Percentiles rank a stretch among this genome's conserved stretches.
Evolutionary conservation across 1,140 invertebrate species (phyloP).

Genomic region (Hypsibius dujardini): DNA sequence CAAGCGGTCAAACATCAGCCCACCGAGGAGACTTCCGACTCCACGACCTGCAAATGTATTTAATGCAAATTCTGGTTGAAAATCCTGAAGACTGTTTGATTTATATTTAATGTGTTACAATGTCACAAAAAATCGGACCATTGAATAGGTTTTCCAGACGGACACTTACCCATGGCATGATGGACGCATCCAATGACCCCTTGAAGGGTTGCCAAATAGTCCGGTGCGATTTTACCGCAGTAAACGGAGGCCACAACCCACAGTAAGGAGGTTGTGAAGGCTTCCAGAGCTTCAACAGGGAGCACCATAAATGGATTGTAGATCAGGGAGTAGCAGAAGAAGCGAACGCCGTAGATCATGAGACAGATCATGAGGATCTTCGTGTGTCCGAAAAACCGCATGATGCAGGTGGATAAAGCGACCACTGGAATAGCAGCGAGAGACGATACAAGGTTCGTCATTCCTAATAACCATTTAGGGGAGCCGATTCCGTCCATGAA

Average conservation of each 20-base stretch:
- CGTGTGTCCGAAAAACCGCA: slow-evolving; percentile 54
- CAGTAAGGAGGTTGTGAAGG: slow-evolving; percentile 58
- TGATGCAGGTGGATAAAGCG: slow-evolving; percentile 55
- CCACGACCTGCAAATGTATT: slow-evolving; percentile 44
- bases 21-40: slow-evolving; percentile 53
- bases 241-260: slow-evolving; percentile 65
- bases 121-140: slow-evolving; percentile 21
- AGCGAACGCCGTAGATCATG: slow-evolving; percentile 55
- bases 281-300: slow-evolving; percentile 58
- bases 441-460: slow-evolving; percentile 59
- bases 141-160: slow-evolving; percentile 17
- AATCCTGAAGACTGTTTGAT: no score
- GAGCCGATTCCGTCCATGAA: slow-evolving; percentile 58
- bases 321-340: slow-evolving; percentile 59
- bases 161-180: slow-evolving; percentile 52
- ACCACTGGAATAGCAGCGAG: slow-evolving; percentile 56
- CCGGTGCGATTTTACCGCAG: slow-evolving; percentile 53
- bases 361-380: slow-evolving; percentile 63
- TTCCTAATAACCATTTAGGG: slow-evolving; percentile 57
- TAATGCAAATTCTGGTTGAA: no score
- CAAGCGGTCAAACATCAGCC: slow-evolving; percentile 52
- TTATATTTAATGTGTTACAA: slow-evolving; percentile 20
- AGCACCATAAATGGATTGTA: slow-evolving; percentile 60
- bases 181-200: slow-evolving; percentile 59
- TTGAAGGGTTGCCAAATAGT: slow-evolving; percentile 54